Conservation (phyloP, 2,113 vertebrate genomes). For the Pseudorasbora parva region DNA sequence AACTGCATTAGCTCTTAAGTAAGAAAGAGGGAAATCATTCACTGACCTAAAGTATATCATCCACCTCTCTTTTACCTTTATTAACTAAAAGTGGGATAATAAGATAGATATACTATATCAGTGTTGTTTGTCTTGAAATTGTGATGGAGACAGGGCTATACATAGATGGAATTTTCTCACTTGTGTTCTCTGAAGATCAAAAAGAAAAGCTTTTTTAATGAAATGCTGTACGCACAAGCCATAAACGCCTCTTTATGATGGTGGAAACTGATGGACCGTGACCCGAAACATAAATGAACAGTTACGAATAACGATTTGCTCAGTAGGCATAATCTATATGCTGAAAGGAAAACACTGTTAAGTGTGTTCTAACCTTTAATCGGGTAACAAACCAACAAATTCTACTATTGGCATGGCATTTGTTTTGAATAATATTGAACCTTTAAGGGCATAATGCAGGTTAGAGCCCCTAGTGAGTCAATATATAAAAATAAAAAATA, state of each 20-base stretch:
- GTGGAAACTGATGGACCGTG: background rate
- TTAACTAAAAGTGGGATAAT: background rate
- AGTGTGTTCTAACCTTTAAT: background rate
- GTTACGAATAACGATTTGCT: background rate
- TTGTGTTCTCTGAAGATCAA: background rate
- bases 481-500: too few species aligned
- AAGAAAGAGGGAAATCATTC: constrained; percentile 12
- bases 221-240: background rate
- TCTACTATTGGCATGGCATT: background rate
- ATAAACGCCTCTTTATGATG: background rate
- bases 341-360: background rate
- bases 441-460: background rate
- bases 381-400: background rate
- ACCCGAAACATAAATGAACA: background rate
- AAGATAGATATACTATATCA: background rate
- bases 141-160: background rate
- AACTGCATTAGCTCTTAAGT: constrained; percentile 16
- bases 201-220: too few species aligned
- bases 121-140: background rate
- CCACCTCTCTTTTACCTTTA: background rate
- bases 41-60: too few species aligned
- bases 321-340: background rate
- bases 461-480: too few species aligned
- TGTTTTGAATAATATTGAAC: background rate
- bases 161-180: background rate